Conservation (phyloP, 2,113 vertebrate genomes). For the Melanocharis versteri region DNA sequence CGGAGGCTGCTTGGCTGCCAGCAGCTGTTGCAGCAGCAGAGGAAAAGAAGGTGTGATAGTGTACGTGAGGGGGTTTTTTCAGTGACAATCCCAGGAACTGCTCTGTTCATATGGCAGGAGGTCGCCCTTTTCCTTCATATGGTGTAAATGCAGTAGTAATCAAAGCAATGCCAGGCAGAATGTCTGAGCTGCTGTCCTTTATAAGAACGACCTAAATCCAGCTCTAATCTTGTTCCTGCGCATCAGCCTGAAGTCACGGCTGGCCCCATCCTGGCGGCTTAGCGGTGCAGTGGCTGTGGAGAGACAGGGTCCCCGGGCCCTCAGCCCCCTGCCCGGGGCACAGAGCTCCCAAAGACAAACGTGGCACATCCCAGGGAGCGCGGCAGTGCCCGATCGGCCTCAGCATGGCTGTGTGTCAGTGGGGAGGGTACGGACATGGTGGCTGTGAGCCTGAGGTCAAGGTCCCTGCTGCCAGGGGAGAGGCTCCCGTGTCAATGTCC, state of each 20-base stretch:
- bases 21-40: not conserved
- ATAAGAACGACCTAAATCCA: constrained; percentile 33
- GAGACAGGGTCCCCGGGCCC: accelerated
- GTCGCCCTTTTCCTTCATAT: not conserved
- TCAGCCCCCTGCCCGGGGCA: accelerated
- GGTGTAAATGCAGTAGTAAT: not conserved
- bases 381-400: accelerated
- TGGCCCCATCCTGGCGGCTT: not conserved
- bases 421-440: accelerated
- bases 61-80: accelerated
- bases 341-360: accelerated
- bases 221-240: not conserved
- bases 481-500: accelerated
- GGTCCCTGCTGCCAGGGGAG: not conserved
- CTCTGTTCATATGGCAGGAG: not conserved
- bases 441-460: not conserved
- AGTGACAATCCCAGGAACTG: not conserved
- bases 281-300: accelerated
- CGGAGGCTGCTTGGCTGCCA: not conserved
- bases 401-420: accelerated
- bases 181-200: not conserved
- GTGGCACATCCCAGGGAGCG: accelerated
- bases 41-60: not conserved
- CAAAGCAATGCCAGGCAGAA: not conserved
- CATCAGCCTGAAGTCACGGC: not conserved